phyloP scores from a whole-genome alignment of 2,888 invertebrate genomes.

The Muscina levida region DNA sequence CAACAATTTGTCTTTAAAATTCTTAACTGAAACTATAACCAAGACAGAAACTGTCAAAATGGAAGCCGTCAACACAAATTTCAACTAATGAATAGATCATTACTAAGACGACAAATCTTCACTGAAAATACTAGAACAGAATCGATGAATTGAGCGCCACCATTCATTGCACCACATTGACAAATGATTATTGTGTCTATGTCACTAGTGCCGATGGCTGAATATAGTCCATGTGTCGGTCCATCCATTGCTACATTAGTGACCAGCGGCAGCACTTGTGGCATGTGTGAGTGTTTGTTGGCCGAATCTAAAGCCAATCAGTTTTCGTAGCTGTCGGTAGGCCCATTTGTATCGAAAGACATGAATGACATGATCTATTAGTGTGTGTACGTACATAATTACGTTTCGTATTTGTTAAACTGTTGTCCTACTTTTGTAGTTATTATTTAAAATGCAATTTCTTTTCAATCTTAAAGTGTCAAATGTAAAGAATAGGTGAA shows the following conservation, averaged over 20 bases:
- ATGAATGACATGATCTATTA: slow-evolving; percentile 23
- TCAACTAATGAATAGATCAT: not conserved
- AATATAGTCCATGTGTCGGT: too few relatives aligned
- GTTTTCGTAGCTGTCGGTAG: not conserved
- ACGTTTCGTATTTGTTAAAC: too few relatives aligned
- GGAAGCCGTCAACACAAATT: not conserved
- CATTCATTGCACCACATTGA: too few relatives aligned
- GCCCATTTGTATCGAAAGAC: not conserved
- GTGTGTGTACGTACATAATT: not conserved
- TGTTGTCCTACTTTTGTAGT: too few relatives aligned
- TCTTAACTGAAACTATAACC: not conserved
- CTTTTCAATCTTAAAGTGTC: too few relatives aligned
- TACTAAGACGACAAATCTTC: not conserved
- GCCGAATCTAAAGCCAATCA: not conserved
- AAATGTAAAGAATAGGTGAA: too few relatives aligned
- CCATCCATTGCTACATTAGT: too few relatives aligned
- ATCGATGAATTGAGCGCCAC: too few relatives aligned
- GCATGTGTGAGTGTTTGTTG: not conserved
- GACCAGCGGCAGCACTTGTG: not conserved
- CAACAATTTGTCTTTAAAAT: not conserved
- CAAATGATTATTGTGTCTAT: slow-evolving; percentile 27
- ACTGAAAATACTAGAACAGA: too few relatives aligned
- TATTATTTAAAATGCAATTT: too few relatives aligned
- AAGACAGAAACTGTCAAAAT: not conserved
- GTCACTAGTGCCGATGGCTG: not conserved